Evolutionary conservation across 92 coral and sea anemone genomes (phyloP).

Genomic region (Porites cylindrica): DNA sequence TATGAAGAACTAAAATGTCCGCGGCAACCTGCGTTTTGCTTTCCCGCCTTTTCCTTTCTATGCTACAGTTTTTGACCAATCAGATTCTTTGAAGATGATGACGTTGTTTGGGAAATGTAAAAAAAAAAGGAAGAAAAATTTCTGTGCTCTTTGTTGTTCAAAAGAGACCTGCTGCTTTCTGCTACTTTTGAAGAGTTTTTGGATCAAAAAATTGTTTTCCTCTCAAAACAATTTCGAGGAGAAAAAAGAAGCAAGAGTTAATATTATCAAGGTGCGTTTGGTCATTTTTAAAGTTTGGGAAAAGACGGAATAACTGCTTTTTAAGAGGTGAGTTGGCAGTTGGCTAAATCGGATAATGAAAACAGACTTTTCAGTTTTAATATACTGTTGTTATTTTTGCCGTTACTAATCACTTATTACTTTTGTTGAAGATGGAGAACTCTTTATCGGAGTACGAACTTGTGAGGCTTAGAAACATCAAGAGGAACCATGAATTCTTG

Average conservation of each 20-base stretch:
- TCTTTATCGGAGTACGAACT: constrained; percentile 70
- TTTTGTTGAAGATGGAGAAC: neutral
- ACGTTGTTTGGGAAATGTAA: neutral
- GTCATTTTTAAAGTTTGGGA: neutral
- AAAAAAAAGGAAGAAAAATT: neutral
- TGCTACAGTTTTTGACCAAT: too few species aligned
- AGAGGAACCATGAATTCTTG: constrained; percentile 71
- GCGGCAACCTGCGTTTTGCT: neutral
- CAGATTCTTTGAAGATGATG: neutral
- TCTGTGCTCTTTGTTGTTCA: neutral
- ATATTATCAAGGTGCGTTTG: neutral
- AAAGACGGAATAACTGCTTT: neutral
- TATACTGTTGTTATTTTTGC: too few species aligned
- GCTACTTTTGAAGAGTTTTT: neutral
- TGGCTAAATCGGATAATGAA: neutral
- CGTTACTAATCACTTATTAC: neutral
- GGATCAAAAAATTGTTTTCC: neutral
- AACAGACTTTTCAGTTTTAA: too few species aligned
- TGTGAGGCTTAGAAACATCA: constrained; percentile 60
- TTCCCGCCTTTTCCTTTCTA: constrained; percentile 17
- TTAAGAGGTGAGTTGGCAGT: neutral
- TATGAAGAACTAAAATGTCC: neutral
- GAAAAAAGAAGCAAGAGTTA: neutral
- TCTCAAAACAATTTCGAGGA: neutral
- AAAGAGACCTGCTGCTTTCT: neutral